phyloP scores from a whole-genome alignment of 1,140 invertebrate genomes.

The Tetramorium simillimum region DNA sequence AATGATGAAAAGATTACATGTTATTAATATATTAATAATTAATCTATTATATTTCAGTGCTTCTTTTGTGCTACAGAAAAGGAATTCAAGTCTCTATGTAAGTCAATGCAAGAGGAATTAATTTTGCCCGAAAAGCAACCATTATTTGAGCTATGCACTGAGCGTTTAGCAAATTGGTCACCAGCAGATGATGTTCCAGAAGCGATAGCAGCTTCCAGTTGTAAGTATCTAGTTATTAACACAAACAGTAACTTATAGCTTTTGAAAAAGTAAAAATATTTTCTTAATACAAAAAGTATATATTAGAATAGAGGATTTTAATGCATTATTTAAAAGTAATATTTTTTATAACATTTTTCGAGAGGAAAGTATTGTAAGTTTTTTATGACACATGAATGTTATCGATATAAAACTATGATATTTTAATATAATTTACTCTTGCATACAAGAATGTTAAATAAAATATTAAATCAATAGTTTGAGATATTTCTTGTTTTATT shows the following conservation, averaged over 20 bases:
- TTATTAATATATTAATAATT: slow-evolving; percentile 25
- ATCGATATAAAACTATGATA: not conserved
- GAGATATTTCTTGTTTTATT: no score
- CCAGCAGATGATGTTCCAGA: slow-evolving; percentile 84
- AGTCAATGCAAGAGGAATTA: slow-evolving; percentile 89
- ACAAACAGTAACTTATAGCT: slow-evolving; percentile 9
- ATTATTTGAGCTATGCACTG: slow-evolving; percentile 92
- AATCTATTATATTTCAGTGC: slow-evolving; percentile 88
- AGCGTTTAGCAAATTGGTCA: slow-evolving; percentile 90
- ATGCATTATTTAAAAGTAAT: not conserved
- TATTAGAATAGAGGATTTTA: not conserved
- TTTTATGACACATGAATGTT: not conserved
- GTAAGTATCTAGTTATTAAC: slow-evolving; percentile 74
- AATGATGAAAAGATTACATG: not conserved
- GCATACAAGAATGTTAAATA: no score
- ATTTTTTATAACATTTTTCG: not conserved
- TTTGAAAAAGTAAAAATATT: not conserved
- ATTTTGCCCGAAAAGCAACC: slow-evolving; percentile 90
- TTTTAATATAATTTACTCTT: no score
- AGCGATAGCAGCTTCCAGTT: slow-evolving; percentile 81
- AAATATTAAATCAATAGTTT: no score
- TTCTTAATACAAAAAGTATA: not conserved
- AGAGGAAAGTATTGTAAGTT: not conserved
- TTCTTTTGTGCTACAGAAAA: slow-evolving; percentile 95
- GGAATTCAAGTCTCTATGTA: slow-evolving; percentile 93